A percentile compares a stretch with the other conserved stretches of the same genome.
Evolutionary conservation across 2,113 vertebrate species (phyloP).

Genomic region (Platanista minor): DNA sequence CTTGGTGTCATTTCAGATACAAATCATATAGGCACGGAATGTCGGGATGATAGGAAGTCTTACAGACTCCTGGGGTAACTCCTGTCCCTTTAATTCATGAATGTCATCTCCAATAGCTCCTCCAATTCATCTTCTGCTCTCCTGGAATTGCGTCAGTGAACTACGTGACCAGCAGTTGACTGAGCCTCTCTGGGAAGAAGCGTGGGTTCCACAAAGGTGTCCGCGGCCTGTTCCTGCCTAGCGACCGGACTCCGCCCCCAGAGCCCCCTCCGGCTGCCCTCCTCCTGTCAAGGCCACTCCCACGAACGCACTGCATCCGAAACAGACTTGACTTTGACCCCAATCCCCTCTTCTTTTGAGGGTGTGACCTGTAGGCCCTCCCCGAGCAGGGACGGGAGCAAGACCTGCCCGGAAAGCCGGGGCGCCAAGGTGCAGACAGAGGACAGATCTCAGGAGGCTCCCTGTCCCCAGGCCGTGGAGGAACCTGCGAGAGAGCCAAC

Average conservation of each 20-base stretch:
- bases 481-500: slow-evolving; percentile 22
- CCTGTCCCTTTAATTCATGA: not conserved
- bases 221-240: too few relatives aligned
- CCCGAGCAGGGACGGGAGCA: not conserved
- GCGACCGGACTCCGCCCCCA: not conserved
- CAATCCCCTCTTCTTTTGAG: not conserved
- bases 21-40: not conserved
- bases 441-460: not conserved
- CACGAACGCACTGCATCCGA: rapidly evolving
- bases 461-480: slow-evolving; percentile 40
- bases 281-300: not conserved
- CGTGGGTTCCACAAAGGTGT: too few relatives aligned
- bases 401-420: not conserved
- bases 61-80: not conserved
- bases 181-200: not conserved
- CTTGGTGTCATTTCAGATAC: slow-evolving; percentile 24
- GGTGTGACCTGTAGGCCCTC: not conserved
- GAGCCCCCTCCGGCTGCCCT: not conserved
- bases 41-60: not conserved
- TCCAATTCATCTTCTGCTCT: slow-evolving; percentile 40
- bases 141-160: slow-evolving; percentile 33
- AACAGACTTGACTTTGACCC: not conserved
- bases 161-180: slow-evolving; percentile 10
- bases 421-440: not conserved
- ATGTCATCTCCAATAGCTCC: slow-evolving; percentile 37